A percentile compares a stretch with the other conserved stretches of the same genome.
Evolutionary conservation across 2,888 invertebrate species (phyloP).

Genomic region (Malthinus seriepunctatus): DNA sequence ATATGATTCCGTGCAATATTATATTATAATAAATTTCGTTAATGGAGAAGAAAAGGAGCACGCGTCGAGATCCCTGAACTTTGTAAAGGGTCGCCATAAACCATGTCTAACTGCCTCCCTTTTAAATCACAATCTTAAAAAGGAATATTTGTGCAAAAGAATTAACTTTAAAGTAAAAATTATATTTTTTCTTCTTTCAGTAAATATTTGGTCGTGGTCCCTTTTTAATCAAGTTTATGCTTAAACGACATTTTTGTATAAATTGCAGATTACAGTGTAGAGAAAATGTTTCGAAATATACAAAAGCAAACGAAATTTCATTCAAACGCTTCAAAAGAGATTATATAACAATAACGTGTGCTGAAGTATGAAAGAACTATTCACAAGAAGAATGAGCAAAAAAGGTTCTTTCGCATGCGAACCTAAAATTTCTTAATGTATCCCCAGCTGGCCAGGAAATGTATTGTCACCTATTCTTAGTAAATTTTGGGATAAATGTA

Average conservation of each 20-base stretch:
- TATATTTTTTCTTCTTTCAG: too few species aligned
- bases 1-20: slow-evolving; percentile 31
- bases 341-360: slow-evolving; percentile 24
- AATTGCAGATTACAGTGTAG: slow-evolving; percentile 14
- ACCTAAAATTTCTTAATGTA: slow-evolving; percentile 19
- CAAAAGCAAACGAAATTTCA: slow-evolving; percentile 20
- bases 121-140: slow-evolving; percentile 9
- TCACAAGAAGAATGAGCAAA: slow-evolving; percentile 16
- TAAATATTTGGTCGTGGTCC: too few species aligned
- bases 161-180: too few species aligned
- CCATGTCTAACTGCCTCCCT: slow-evolving; percentile 8
- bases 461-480: slow-evolving; percentile 18
- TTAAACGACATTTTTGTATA: background rate
- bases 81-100: slow-evolving; percentile 15
- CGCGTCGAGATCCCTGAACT: slow-evolving; percentile 19
- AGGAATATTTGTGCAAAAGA: too few species aligned
- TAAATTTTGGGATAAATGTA: slow-evolving; percentile 8
- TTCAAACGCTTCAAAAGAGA: slow-evolving; percentile 15
- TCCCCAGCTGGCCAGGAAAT: slow-evolving; percentile 19
- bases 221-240: too few species aligned
- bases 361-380: slow-evolving; percentile 22
- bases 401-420: slow-evolving; percentile 20
- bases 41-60: slow-evolving; percentile 28
- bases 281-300: slow-evolving; percentile 15
- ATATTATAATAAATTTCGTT: slow-evolving; percentile 34